phyloP scores from a whole-genome alignment of 2,888 invertebrate species.

The Pecten maximus region DNA sequence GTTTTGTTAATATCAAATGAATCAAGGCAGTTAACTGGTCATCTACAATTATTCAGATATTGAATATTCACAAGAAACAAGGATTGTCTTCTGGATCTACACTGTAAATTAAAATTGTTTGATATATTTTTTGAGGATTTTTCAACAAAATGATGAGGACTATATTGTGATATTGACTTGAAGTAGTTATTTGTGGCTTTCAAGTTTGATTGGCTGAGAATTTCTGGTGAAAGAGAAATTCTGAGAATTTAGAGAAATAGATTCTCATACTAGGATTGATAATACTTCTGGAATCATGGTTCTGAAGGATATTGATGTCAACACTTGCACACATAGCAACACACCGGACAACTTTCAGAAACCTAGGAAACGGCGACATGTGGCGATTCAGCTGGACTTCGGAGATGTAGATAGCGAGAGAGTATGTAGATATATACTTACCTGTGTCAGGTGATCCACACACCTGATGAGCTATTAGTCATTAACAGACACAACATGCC shows the following conservation, averaged over 20 bases:
- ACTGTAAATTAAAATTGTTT: too few species aligned
- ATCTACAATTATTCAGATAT: too few species aligned
- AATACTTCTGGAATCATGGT: background rate
- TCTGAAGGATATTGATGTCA: background rate
- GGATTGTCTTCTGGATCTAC: too few species aligned
- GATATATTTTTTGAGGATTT: too few species aligned
- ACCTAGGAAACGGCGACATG: background rate
- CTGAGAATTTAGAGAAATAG: background rate
- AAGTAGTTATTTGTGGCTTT: too few species aligned
- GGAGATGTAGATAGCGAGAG: background rate
- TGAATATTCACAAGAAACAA: too few species aligned
- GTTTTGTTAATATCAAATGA: too few species aligned
- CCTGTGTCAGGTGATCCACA: background rate
- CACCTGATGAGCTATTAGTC: conserved; percentile 7
- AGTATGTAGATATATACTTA: background rate
- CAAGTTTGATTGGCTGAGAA: too few species aligned
- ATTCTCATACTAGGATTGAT: background rate
- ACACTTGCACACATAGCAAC: background rate
- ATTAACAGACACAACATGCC: background rate
- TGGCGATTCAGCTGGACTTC: conserved; percentile 14
- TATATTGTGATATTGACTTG: too few species aligned
- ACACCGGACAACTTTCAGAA: background rate
- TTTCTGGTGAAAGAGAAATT: too few species aligned
- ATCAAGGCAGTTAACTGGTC: too few species aligned
- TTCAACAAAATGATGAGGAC: too few species aligned